A percentile compares a stretch with the other conserved stretches of the same genome.
Evolutionary conservation across 2,113 vertebrate species (phyloP).

Genomic region (Cyprinodon tularosa): DNA sequence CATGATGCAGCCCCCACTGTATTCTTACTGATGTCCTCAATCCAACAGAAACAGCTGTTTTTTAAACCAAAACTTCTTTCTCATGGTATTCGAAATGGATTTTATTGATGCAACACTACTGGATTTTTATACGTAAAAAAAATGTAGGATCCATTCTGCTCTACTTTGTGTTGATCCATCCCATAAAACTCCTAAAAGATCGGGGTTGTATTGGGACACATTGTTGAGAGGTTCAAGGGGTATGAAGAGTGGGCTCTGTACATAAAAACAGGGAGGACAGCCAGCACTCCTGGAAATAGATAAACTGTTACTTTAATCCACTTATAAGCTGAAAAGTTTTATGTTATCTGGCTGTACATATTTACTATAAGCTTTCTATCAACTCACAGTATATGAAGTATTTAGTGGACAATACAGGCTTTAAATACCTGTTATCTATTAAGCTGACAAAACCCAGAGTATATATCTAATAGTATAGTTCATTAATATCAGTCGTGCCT

Average conservation of each 20-base stretch:
- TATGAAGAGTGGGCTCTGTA: too few relatives aligned
- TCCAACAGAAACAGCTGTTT: too few relatives aligned
- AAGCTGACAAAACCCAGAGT: neutral
- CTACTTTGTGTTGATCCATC: too few relatives aligned
- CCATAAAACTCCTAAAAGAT: too few relatives aligned
- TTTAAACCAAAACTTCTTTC: too few relatives aligned
- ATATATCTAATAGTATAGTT: neutral
- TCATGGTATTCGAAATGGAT: too few relatives aligned
- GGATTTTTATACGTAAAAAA: neutral
- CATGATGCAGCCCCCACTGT: neutral
- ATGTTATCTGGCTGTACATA: neutral
- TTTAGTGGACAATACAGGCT: neutral
- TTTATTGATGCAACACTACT: neutral
- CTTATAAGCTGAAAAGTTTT: neutral
- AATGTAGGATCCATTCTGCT: neutral
- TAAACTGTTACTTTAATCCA: neutral
- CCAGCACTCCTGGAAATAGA: neutral
- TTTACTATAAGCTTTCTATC: neutral
- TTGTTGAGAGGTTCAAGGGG: too few relatives aligned
- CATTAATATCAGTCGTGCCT: neutral
- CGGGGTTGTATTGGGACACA: too few relatives aligned
- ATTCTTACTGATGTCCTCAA: neutral
- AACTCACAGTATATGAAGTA: neutral
- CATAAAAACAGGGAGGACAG: neutral
- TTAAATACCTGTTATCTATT: neutral